Percentiles rank a stretch among this genome's conserved stretches.
Evolutionary conservation across 2,888 invertebrate genomes (phyloP).

Genomic region (Sarcophaga subvicina): DNA sequence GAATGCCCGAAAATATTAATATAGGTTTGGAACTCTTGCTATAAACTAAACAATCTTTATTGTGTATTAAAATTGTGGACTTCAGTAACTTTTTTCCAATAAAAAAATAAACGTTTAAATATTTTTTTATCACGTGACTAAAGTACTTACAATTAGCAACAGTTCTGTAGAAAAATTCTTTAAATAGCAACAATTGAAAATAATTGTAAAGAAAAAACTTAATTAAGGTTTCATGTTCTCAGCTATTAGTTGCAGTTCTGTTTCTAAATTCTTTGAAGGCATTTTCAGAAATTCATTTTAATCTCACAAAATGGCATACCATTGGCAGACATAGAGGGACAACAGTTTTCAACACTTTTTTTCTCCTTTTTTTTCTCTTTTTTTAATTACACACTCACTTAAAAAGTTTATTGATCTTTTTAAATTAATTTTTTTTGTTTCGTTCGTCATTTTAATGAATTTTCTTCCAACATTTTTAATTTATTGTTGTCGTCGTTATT

Average conservation of each 20-base stretch:
- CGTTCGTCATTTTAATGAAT: neutral
- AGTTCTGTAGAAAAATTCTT: neutral
- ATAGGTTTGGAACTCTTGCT: too few relatives aligned
- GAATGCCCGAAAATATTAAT: too few relatives aligned
- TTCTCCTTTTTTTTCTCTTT: too few relatives aligned
- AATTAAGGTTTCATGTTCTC: conserved; percentile 21
- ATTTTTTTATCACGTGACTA: conserved; percentile 16
- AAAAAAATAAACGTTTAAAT: too few relatives aligned
- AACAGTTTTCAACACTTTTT: too few relatives aligned
- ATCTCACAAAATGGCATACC: too few relatives aligned
- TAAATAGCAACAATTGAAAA: neutral
- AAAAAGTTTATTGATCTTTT: conserved; percentile 27
- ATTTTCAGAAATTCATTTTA: too few relatives aligned
- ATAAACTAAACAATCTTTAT: too few relatives aligned
- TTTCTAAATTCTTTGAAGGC: too few relatives aligned
- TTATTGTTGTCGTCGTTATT: neutral
- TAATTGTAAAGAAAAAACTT: neutral
- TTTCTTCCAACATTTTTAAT: neutral
- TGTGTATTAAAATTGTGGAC: too few relatives aligned
- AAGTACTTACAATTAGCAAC: neutral
- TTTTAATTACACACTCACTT: neutral
- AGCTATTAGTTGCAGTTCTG: neutral
- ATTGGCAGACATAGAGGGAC: too few relatives aligned
- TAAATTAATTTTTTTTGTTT: conserved; percentile 9
- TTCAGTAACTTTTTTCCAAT: too few relatives aligned